Base-by-base conservation (phyloP, 2,888 invertebrate species). In the Eupithecia subumbrata region DNA sequence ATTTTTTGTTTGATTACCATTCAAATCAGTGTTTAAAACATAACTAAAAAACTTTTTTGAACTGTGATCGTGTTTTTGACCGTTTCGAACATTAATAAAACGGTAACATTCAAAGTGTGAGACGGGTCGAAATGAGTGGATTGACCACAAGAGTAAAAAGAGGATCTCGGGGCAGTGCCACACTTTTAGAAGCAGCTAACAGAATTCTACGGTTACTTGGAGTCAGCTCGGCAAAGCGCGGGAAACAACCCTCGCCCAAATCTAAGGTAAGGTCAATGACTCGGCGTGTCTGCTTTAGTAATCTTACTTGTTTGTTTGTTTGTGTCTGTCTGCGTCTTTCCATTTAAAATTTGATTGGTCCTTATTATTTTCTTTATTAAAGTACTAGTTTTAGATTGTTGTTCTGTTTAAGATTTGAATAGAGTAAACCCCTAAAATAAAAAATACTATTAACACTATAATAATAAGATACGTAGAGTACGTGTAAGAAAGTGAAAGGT, bases 151-250 rank as follows among this genome's bases (percentile, higher is more conserved):
- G 94, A 91, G 93, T 93, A 84, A 95, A 95, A 92, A 91, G 95
- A 89, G 94, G 95, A 89, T 95, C 95, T 90, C 92, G 95, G 90
- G 95, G 95, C 85, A 95, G 95, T 90, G 95, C 94, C 80, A 95
- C 95, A 88, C 93, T 95, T 86, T 90, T 95, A 77, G 95, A 95
- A 88, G 95, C 95, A 87, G 95, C 95, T 76, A 95, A 95, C 91
- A 94, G 95, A 89, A 95, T 95, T 91, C 92, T 95, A 81, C 91
- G 95, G 84, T 86, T 95, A 85, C 92, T 95, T 81, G 95, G 95
- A 85, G 93, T 95, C 82, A 95, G 94, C 87, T 94, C 95, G 78
- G 90, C 93, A 83, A 95, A 95, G 91, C 95, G 95, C 92, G 95
- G 94, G 94, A 95, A 95, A 93, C 94, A 95, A 88, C 91, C 94